Percentiles rank a stretch among this genome's conserved stretches.
phyloP scores from a whole-genome alignment of 2,888 invertebrate genomes.

The Lacanobia wlatinum region DNA sequence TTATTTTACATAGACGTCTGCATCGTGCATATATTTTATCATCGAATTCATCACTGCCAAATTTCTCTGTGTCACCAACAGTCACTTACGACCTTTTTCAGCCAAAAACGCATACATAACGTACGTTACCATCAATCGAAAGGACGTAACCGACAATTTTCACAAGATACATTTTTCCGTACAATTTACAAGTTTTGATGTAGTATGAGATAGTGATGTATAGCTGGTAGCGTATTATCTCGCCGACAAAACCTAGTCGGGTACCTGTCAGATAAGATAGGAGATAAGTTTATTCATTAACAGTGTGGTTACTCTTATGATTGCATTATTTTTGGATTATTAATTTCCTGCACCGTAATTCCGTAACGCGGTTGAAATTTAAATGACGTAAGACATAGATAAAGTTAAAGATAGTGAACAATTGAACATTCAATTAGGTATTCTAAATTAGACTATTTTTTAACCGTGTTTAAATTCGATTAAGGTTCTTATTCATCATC shows the following conservation, averaged over 20 bases:
- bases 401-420: not conserved
- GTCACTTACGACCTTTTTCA: not conserved
- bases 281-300: constrained; percentile 53
- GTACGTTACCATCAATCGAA: not conserved
- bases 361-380: not conserved
- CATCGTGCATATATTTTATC: not conserved
- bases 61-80: not conserved
- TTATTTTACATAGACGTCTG: not conserved
- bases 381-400: not conserved
- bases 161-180: constrained; percentile 7
- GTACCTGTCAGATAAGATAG: constrained; percentile 56
- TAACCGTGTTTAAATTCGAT: no score
- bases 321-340: constrained; percentile 33
- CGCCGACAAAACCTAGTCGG: constrained; percentile 39
- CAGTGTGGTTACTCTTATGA: constrained; percentile 38
- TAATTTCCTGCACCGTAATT: constrained; percentile 1
- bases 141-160: constrained; percentile 16
- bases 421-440: not conserved
- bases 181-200: constrained; percentile 9
- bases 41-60: not conserved
- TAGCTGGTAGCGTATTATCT: constrained; percentile 35
- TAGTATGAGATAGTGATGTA: constrained; percentile 27
- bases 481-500: no score
- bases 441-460: not conserved
- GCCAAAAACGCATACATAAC: not conserved